Conservation (phyloP, 2,888 invertebrate species). For the Cryptocephalus primarius region DNA sequence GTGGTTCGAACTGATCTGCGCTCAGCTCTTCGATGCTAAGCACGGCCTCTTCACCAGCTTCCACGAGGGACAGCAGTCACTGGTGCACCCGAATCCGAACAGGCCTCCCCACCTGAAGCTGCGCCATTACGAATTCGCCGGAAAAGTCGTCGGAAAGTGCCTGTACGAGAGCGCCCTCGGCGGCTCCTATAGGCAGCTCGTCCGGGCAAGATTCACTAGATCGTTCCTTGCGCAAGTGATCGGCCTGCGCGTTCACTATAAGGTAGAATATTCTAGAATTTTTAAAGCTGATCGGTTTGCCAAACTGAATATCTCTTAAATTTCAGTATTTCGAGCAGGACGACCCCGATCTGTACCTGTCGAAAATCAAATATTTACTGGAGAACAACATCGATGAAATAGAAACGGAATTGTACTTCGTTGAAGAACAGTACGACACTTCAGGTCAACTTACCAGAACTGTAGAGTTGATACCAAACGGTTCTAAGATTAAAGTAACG, state of each 20-base stretch:
- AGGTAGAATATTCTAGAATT: slow-evolving; percentile 42
- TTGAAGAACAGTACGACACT: slow-evolving; percentile 79
- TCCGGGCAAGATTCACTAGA: slow-evolving; percentile 80
- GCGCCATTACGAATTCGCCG: slow-evolving; percentile 87
- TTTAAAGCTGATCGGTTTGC: too few relatives aligned
- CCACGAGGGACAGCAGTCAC: slow-evolving; percentile 73
- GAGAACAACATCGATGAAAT: slow-evolving; percentile 76
- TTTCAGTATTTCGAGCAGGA: slow-evolving; percentile 88
- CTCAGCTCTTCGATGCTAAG: slow-evolving; percentile 74
- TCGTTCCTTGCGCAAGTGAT: slow-evolving; percentile 92
- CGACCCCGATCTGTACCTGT: slow-evolving; percentile 84
- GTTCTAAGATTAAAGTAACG: slow-evolving; percentile 61
- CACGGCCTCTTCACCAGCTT: slow-evolving; percentile 76
- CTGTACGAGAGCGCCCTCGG: slow-evolving; percentile 88
- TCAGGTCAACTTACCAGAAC: slow-evolving; percentile 66
- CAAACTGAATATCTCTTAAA: too few relatives aligned
- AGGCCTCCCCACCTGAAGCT: slow-evolving; percentile 68
- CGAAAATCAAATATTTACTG: slow-evolving; percentile 87
- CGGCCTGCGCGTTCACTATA: slow-evolving; percentile 84
- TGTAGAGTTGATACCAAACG: slow-evolving; percentile 75
- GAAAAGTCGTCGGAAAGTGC: slow-evolving; percentile 89
- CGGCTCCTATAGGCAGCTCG: slow-evolving; percentile 77
- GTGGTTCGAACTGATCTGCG: slow-evolving; percentile 89
- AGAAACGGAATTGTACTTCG: slow-evolving; percentile 76
- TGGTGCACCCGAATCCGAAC: slow-evolving; percentile 81